Conservation (phyloP, 1,140 invertebrate genomes). For the Atta colombica region DNA sequence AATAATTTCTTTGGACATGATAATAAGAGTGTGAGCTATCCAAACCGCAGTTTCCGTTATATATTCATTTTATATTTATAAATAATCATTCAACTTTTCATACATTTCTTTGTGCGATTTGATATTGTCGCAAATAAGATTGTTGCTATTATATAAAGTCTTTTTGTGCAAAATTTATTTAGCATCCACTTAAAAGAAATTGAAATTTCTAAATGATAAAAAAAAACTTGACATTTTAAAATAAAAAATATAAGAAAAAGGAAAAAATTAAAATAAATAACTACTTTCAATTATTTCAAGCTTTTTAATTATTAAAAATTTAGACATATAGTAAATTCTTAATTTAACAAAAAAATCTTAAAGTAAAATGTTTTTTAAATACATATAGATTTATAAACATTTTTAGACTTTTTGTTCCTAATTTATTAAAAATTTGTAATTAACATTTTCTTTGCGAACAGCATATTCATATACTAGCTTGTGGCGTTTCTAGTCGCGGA, state of each 20-base stretch:
- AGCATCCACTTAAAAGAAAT: neutral
- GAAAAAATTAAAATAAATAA: neutral
- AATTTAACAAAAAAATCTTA: neutral
- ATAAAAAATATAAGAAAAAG: neutral
- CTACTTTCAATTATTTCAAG: neutral
- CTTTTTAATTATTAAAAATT: neutral
- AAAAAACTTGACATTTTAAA: neutral
- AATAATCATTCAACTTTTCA: neutral
- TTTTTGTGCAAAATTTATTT: neutral
- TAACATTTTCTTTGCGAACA: too few relatives aligned
- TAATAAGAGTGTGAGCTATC: neutral
- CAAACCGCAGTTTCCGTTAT: conserved; percentile 19
- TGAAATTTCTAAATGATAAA: neutral
- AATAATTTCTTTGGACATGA: conserved; percentile 2
- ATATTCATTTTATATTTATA: neutral
- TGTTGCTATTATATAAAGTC: neutral
- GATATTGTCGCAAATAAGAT: neutral
- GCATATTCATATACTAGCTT: too few relatives aligned
- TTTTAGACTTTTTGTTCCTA: too few relatives aligned
- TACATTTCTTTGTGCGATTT: neutral
- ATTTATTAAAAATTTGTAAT: too few relatives aligned
- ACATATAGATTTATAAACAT: too few relatives aligned
- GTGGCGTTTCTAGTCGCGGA: neutral
- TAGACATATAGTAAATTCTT: neutral
- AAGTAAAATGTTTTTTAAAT: neutral